phyloP scores from a whole-genome alignment of 1,140 invertebrate genomes.

The Trichoplusia ni region DNA sequence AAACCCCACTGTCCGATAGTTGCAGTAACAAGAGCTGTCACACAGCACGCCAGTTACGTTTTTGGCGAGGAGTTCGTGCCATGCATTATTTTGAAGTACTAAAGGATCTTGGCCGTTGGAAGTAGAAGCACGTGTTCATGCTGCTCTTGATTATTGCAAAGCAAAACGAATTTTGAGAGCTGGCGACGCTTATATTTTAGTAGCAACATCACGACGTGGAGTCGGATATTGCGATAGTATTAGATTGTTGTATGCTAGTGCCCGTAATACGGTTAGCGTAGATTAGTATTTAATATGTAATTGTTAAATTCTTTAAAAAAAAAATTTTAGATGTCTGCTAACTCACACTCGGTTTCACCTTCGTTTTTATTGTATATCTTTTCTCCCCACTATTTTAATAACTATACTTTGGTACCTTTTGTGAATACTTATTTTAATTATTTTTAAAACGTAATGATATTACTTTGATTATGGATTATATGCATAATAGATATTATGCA shows the following conservation, averaged over 20 bases:
- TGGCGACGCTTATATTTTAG: conserved; percentile 87
- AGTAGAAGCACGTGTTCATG: conserved; percentile 87
- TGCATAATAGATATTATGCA: too few relatives aligned
- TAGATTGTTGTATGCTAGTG: conserved; percentile 84
- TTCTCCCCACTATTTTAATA: too few relatives aligned
- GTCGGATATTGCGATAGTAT: conserved; percentile 90
- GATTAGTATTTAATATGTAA: conserved; percentile 37
- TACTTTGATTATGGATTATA: too few relatives aligned
- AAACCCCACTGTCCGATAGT: conserved; percentile 88
- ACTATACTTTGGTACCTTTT: too few relatives aligned
- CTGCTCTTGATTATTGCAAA: conserved; percentile 87
- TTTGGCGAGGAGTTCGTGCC: conserved; percentile 88
- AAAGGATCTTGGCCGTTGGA: conserved; percentile 85
- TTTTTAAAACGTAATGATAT: too few relatives aligned
- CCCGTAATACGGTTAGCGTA: conserved; percentile 59
- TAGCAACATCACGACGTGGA: conserved; percentile 89
- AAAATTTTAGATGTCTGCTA: not conserved
- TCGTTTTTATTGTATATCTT: too few relatives aligned
- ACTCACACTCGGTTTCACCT: not conserved
- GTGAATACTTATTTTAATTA: too few relatives aligned
- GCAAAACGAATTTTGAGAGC: conserved; percentile 84
- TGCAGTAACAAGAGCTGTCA: conserved; percentile 86
- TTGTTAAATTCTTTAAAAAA: not conserved
- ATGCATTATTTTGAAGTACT: conserved; percentile 83
- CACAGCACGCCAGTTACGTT: conserved; percentile 86